Evolutionary conservation across 2,888 invertebrate species (phyloP).

Genomic region (Lasioglossum zephyrum): DNA sequence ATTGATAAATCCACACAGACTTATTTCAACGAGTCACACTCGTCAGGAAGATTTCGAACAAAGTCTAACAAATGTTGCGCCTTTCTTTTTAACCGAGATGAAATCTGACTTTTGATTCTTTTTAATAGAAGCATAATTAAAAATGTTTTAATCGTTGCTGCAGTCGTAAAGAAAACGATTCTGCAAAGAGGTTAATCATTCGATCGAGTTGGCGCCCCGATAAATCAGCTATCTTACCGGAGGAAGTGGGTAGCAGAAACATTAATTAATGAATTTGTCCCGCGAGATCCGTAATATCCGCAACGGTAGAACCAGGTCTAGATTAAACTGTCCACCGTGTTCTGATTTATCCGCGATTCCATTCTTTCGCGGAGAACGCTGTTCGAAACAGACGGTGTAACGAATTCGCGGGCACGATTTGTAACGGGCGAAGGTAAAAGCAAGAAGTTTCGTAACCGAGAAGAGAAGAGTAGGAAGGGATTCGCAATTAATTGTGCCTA

Average conservation of each 20-base stretch:
- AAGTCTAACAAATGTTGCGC: no score
- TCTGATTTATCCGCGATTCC: not conserved
- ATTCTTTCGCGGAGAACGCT: not conserved
- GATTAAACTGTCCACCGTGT: conserved; percentile 1
- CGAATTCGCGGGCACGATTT: not conserved
- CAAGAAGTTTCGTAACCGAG: not conserved
- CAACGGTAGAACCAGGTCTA: not conserved
- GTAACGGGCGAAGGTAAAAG: not conserved
- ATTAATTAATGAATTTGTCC: not conserved
- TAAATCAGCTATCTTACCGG: not conserved
- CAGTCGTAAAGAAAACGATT: no score
- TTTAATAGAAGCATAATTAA: no score
- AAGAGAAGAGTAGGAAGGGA: not conserved
- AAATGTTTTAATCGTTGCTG: no score
- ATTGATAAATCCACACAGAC: no score
- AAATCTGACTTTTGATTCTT: no score
- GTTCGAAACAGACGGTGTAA: not conserved
- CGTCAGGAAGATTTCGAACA: no score
- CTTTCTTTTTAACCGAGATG: no score
- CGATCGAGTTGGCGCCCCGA: not conserved
- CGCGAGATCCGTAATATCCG: not conserved
- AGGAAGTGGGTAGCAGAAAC: not conserved
- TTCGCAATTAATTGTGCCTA: not conserved
- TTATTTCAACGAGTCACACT: no score
- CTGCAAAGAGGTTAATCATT: no score